Evolutionary conservation across 1,140 invertebrate species (phyloP).

Genomic region (Penaeus indicus): DNA sequence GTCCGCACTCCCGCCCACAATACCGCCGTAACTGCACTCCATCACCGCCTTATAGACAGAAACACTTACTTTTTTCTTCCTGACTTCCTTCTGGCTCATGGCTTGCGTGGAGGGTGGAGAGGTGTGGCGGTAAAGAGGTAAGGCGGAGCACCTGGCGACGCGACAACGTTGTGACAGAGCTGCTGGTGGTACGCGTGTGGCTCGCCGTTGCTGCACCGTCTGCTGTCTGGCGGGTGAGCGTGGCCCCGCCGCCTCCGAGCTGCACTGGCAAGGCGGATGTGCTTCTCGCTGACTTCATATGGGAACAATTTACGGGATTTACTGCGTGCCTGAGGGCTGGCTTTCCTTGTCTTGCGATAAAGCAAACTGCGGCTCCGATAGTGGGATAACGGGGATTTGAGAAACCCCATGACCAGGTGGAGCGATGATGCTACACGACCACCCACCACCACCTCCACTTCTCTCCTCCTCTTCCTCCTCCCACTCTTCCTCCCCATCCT

Average conservation of each 20-base stretch:
- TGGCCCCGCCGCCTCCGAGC: slow-evolving; percentile 8
- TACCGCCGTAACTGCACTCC: too few relatives aligned
- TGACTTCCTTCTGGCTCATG: slow-evolving; percentile 19
- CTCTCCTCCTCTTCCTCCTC: neutral
- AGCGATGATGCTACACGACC: slow-evolving; percentile 1
- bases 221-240: slow-evolving; percentile 18
- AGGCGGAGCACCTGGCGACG: neutral
- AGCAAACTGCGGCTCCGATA: slow-evolving; percentile 38
- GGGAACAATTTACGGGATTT: slow-evolving; percentile 55
- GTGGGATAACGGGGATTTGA: slow-evolving; percentile 31
- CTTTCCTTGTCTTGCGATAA: slow-evolving; percentile 48
- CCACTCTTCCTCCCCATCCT: neutral
- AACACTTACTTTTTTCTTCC: slow-evolving; percentile 15
- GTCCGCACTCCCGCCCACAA: too few relatives aligned
- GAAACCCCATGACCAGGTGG: slow-evolving; percentile 6
- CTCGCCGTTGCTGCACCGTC: neutral
- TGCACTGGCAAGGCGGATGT: slow-evolving; percentile 47
- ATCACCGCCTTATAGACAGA: too few relatives aligned
- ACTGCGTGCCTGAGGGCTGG: slow-evolving; percentile 42
- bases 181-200: slow-evolving; percentile 6
- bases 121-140: neutral
- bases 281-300: slow-evolving; percentile 49
- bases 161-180: slow-evolving; percentile 14
- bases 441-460: neutral
- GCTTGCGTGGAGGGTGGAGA: neutral